phyloP scores from a whole-genome alignment of 2,888 invertebrate genomes.

The Nemotelus nigrinus region DNA sequence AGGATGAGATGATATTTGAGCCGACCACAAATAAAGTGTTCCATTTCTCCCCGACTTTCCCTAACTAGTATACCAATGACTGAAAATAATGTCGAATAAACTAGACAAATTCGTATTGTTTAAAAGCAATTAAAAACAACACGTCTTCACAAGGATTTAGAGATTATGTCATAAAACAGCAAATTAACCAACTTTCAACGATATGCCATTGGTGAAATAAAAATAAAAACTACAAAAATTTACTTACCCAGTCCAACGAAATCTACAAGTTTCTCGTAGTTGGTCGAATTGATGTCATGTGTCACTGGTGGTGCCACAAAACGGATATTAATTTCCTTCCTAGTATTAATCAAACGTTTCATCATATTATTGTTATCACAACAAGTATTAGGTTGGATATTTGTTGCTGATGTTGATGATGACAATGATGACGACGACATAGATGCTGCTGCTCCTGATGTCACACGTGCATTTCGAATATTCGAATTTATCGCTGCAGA shows the following conservation, averaged over 20 bases:
- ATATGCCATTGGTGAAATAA: neutral
- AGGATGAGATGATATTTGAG: no score
- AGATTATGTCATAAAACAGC: no score
- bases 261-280: constrained; percentile 72
- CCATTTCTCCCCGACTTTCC: no score
- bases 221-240: constrained; percentile 19
- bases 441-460: no score
- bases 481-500: constrained; percentile 52
- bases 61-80: no score
- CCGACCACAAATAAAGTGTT: no score
- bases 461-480: constrained; percentile 43
- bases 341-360: constrained; percentile 47
- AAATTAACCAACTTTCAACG: no score
- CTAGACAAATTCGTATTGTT: no score
- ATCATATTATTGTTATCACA: constrained; percentile 36
- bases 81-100: no score
- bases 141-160: no score
- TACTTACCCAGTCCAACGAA: constrained; percentile 72
- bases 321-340: constrained; percentile 56
- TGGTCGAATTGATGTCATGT: constrained; percentile 62
- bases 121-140: no score
- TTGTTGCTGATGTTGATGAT: neutral
- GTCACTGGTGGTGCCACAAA: constrained; percentile 60
- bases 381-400: neutral
- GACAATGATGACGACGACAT: neutral